Base-by-base conservation (phyloP, 2,797 vertebrate genomes). In the Lindbergichthys nudifrons region DNA sequence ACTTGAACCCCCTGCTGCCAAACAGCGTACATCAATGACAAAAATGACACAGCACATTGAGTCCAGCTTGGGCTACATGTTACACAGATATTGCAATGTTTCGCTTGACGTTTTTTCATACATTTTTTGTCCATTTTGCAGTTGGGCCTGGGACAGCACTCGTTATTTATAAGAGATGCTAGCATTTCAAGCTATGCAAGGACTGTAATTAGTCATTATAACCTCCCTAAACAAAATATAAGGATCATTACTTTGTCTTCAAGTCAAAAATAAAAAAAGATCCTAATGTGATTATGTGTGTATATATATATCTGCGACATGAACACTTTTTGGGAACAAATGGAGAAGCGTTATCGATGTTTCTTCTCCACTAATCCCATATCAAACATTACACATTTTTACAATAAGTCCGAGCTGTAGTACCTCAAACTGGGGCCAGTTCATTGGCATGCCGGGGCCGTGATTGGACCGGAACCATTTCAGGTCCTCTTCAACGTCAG, bases 381-480 rank as follows among this genome's bases (percentile, higher is more conserved):
- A 9, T 32, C 26, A 69, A 36, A 61, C 6, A 45, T 32, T 45
- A 2, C 4, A 4, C 26, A 5, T 26, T 26, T 26, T 26, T 5
- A 26, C 26, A 26, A 26, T 26, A 1, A 5, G 26, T 26, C 26
- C 51, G n/a, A 3, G 16, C 2, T 69, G 41, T 21, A 3, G 85
- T 94, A 99, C 98, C 97, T 99, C 98, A 92, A 99, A 99, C 90
- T 98, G 96, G 4, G 98, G 98, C 98, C 98, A 99, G 90, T 97
- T 98, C 98, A 99, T 99, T 26, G 96, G 94, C 98, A 99, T 99
- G 71, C 97, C 98, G 0, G 98, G 97, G 6, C 98, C 98, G 1
- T 98, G 95, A 82, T 95, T 97, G 85, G 95, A 95, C 75, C 95
- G 92, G 90, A 99, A 99, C 97, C 97, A 99, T 83, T 97, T 93